Evolutionary conservation across 2,888 invertebrate species (phyloP).

Genomic region (Hydraecia micacea): DNA sequence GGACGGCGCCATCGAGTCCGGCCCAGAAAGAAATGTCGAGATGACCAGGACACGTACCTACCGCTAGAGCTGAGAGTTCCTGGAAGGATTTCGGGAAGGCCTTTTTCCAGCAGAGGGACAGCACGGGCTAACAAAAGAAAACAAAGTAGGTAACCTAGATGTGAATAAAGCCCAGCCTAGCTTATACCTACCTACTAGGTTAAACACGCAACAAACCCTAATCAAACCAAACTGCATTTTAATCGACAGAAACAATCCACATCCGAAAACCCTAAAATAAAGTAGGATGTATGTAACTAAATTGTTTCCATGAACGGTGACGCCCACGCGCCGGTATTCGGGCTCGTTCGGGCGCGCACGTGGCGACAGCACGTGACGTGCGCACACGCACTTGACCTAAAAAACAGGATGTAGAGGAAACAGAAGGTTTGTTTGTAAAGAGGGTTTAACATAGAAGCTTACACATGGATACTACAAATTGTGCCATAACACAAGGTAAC

Average conservation of each 20-base stretch:
- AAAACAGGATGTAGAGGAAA: constrained; percentile 9
- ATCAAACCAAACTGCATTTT: constrained; percentile 22
- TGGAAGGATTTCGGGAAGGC: no score
- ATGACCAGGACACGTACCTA: no score
- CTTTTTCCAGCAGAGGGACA: no score
- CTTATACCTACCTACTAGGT: background rate
- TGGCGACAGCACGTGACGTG: constrained; percentile 51
- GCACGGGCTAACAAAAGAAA: no score
- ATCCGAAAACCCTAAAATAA: constrained; percentile 44
- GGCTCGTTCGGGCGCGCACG: constrained; percentile 47
- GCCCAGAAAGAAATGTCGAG: no score
- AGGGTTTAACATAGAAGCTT: no score
- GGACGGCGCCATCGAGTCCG: no score
- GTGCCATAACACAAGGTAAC: background rate
- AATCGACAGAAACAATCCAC: constrained; percentile 43
- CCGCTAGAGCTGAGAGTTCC: no score
- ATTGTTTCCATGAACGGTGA: constrained; percentile 47
- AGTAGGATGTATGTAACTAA: constrained; percentile 50
- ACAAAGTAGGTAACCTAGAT: background rate
- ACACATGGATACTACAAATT: background rate
- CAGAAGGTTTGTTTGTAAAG: constrained; percentile 47
- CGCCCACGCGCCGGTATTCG: constrained; percentile 53
- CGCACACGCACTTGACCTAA: constrained; percentile 60
- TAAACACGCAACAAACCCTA: background rate
- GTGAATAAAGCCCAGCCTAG: background rate